Conservation (phyloP, 2,888 invertebrate genomes). For the Drosophila siamana region DNA sequence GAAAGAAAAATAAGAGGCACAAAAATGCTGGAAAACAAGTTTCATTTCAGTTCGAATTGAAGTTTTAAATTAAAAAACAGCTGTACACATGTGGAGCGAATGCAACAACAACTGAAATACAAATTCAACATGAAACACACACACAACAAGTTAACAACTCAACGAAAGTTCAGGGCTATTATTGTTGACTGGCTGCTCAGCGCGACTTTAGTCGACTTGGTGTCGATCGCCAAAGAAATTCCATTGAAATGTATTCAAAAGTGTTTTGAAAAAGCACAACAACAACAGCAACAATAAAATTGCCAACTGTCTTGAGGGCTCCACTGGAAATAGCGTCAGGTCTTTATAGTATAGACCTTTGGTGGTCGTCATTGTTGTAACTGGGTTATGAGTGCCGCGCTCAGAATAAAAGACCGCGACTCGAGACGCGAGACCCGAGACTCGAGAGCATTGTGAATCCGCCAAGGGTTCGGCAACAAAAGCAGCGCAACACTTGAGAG, state of each 20-base stretch:
- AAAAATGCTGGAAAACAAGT: conserved; percentile 65
- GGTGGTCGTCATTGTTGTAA: conserved; percentile 43
- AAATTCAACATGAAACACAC: conserved; percentile 17
- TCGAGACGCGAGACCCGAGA: conserved; percentile 4
- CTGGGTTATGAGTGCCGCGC: conserved; percentile 46
- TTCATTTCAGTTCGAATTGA: conserved; percentile 57
- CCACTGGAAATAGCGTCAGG: conserved; percentile 51
- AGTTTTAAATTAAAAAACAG: conserved; percentile 67
- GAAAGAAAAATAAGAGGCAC: too few relatives aligned
- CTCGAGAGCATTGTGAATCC: conserved; percentile 6
- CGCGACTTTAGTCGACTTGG: conserved; percentile 23
- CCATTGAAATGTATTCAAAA: conserved; percentile 46
- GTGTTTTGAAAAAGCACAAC: conserved; percentile 8
- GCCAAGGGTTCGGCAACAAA: conserved; percentile 42
- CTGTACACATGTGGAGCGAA: conserved; percentile 61
- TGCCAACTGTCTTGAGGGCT: conserved; percentile 42
- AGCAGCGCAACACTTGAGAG: conserved; percentile 20
- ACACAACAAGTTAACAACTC: conserved; percentile 50
- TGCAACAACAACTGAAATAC: conserved; percentile 30
- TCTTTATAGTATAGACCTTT: conserved; percentile 15
- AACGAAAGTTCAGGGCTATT: conserved; percentile 67
- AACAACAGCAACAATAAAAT: conserved; percentile 16
- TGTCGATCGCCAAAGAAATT: conserved; percentile 59
- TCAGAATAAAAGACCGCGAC: conserved; percentile 26
- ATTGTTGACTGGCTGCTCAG: conserved; percentile 40